Base-by-base conservation (phyloP, 2,113 vertebrate species). In the Channa maculata region DNA sequence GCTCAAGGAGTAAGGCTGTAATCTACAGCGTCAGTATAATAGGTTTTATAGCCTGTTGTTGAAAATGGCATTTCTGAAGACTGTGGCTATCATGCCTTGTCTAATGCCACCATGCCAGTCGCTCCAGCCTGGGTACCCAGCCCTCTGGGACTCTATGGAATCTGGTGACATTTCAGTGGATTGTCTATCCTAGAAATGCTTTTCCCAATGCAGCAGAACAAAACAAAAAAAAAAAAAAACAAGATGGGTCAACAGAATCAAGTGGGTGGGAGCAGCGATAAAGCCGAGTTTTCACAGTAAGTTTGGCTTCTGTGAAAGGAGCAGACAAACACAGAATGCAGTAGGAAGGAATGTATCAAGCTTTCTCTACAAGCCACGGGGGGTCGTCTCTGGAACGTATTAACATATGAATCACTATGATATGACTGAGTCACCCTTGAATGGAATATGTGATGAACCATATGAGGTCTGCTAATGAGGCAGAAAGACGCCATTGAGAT, bases 141-240 rank as follows among this genome's bases (percentile, higher is more conserved):
- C 53, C 79, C 55, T 57, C 6, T 34, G 48, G 73, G 70, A 85
- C 75, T 75, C 80, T 11, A 1, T 53, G 76, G 82, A 87, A 70
- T 86, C 86, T 65, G 65, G 78, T 89, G 89, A 88, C 87, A 92
- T 90, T 90, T 88, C 60, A 65, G 34, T 77, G 69, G 64, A 75
- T 82, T 90, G 88, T 90, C 83, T 84, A 70, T 87, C 58, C 67
- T 63, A 79, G 39, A 75, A 76, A 86, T 75, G 54, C 51, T 12
- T 62, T 82, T 69, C 57, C 58, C 41, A 71, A 39, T 41, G 44
- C 15, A 57, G 62, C 53, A 36, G 39, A 71, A 14, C 71, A 45
- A 41, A 43, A 60, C 49, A 75, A 65, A 24, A 36, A 39, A 71
- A 14, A 74, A 45, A 41, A 43, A 60, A 52, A 75, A 65, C 57